Percentiles rank a stretch among this genome's conserved stretches.
Conservation (phyloP, 2,888 invertebrate genomes). For the Dryobotodes eremita region DNA sequence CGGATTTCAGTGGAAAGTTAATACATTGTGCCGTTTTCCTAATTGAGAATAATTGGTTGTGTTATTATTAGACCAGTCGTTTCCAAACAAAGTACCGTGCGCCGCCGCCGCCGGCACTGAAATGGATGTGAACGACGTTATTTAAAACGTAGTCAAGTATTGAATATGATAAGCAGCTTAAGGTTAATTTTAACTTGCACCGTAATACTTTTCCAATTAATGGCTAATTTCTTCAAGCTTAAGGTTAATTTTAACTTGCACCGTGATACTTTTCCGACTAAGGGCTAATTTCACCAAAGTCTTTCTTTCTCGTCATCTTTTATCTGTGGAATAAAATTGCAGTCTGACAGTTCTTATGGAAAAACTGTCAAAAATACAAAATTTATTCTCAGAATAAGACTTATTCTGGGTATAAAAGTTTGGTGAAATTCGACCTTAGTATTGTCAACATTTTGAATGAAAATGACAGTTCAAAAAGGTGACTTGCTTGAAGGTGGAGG, state of each 20-base stretch:
- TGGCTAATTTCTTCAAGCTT: too few relatives aligned
- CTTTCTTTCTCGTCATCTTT: too few relatives aligned
- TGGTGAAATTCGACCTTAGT: too few relatives aligned
- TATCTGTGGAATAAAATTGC: too few relatives aligned
- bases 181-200: not conserved
- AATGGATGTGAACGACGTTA: not conserved
- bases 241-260: not conserved
- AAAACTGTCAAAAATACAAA: too few relatives aligned
- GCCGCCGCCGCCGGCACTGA: not conserved
- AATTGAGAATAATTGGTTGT: slow-evolving; percentile 35
- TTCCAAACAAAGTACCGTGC: slow-evolving; percentile 6
- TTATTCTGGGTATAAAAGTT: too few relatives aligned
- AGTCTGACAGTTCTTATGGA: too few relatives aligned
- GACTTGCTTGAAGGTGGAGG: too few relatives aligned
- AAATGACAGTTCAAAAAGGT: not conserved
- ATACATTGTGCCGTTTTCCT: slow-evolving; percentile 5
- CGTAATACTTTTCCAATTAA: not conserved
- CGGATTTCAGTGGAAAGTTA: slow-evolving; percentile 12
- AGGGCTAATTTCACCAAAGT: too few relatives aligned
- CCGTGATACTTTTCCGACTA: not conserved
- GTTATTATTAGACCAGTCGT: slow-evolving; percentile 27
- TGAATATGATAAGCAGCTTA: not conserved
- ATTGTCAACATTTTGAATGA: not conserved
- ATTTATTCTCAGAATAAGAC: too few relatives aligned
- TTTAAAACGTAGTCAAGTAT: not conserved